Base-by-base conservation (phyloP, 2,797 vertebrate genomes). In the Gallinago stenura region DNA sequence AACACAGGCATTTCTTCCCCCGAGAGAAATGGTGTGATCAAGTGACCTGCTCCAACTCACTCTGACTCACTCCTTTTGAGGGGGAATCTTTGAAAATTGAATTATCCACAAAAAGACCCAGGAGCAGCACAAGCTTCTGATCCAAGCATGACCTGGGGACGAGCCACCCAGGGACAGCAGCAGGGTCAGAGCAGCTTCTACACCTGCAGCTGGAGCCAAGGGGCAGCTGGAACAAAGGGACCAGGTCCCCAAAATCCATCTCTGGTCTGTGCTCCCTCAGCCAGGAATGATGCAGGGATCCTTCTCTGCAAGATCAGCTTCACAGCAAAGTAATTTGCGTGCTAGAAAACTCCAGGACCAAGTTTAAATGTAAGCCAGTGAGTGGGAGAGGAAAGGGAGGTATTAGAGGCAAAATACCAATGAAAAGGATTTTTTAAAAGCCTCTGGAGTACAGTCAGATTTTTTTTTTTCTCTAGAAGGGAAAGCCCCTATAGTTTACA, bases 201-300 rank as follows among this genome's bases (percentile, higher is more conserved):
- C 15, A 28, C 18, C 50, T 35, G 12, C 20, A 51, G 54, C 64
- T 30, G 31, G 51, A 77, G 37, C 37, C 30, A 33, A 33, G 57
- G 18, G 39, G 39, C 26, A 62, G 25, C 10, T 2, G 2, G 33
- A 76, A 48, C 61, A 53, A 35, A 73, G 50, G 43, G 14, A 51
- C 26, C 7, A 5, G 12, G 8, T 28, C 25, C 62, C 46, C 1
- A 0, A 11, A 22, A 16, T 7, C 35, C 35, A 0, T 4, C 50
- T 28, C 53, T 37, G 17, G 5, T 50, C 7, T n/a, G 37, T 5
- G 1, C 24, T 15, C 26, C 18, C 45, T 30, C 20, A 22, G n/a
- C 11, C 8, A 14, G n/a, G 65, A 61, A 33, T 0, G 7, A 43
- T 5, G 31, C 61, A 21, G 37, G 57, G 46, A 80, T 31, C 45